Conservation (phyloP, 2,888 invertebrate species). For the Argyresthia goedartella region DNA sequence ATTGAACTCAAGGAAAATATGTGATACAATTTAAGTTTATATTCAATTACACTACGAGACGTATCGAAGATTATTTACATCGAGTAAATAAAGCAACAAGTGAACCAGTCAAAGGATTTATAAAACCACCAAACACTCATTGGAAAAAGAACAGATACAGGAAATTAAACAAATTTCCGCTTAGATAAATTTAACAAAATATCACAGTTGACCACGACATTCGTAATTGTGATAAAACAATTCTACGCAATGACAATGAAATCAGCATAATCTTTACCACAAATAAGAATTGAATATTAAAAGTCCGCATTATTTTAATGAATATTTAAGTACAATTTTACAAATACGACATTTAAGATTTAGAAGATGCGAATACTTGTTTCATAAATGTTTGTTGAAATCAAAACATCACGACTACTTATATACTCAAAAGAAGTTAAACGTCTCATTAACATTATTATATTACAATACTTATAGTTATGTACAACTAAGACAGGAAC, state of each 20-base stretch:
- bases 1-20: slow-evolving; percentile 20
- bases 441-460: slow-evolving; percentile 26
- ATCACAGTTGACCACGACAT: slow-evolving; percentile 69
- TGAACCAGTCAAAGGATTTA: slow-evolving; percentile 36
- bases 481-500: slow-evolving; percentile 68
- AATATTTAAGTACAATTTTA: slow-evolving; percentile 60
- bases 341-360: slow-evolving; percentile 51
- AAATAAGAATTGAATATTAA: not conserved
- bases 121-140: slow-evolving; percentile 28
- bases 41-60: slow-evolving; percentile 16
- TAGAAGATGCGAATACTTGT: slow-evolving; percentile 20
- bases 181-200: slow-evolving; percentile 68
- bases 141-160: slow-evolving; percentile 30
- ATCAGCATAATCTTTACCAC: not conserved
- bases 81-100: slow-evolving; percentile 66
- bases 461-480: slow-evolving; percentile 20
- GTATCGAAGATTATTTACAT: slow-evolving; percentile 53
- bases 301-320: slow-evolving; percentile 19
- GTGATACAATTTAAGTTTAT: slow-evolving; percentile 35
- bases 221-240: slow-evolving; percentile 49
- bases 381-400: slow-evolving; percentile 30
- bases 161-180: slow-evolving; percentile 44
- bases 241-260: slow-evolving; percentile 16
- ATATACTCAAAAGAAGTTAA: slow-evolving; percentile 19
- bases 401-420: slow-evolving; percentile 33